Evolutionary conservation across 2,888 invertebrate species (phyloP).

Genomic region (Sarcophaga rosellei): DNA sequence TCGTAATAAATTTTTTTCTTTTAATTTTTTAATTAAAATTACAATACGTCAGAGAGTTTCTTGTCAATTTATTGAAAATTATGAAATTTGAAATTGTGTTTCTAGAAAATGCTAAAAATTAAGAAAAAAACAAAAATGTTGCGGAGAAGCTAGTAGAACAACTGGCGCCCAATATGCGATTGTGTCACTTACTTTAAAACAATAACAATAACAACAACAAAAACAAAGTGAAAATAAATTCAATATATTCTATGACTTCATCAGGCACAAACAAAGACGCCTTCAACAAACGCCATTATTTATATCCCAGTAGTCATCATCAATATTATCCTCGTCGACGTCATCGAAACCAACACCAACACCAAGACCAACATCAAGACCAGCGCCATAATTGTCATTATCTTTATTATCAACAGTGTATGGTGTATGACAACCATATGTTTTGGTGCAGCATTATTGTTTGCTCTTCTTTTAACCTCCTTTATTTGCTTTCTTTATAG

Average conservation of each 20-base stretch:
- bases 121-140: neutral
- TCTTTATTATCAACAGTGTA: slow-evolving; percentile 25
- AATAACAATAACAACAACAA: neutral
- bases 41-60: neutral
- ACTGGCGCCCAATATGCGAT: slow-evolving; percentile 37
- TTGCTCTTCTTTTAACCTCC: slow-evolving; percentile 8
- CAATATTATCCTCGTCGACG: neutral
- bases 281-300: slow-evolving; percentile 18
- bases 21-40: too few species aligned
- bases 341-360: neutral
- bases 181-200: slow-evolving; percentile 14
- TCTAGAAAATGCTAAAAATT: neutral
- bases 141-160: neutral
- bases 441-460: slow-evolving; percentile 36
- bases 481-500: neutral
- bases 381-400: slow-evolving; percentile 1
- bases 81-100: neutral
- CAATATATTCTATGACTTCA: slow-evolving; percentile 50
- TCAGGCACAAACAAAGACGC: slow-evolving; percentile 22
- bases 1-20: too few species aligned
- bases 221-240: slow-evolving; percentile 30
- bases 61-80: neutral
- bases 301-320: neutral
- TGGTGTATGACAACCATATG: slow-evolving; percentile 13
- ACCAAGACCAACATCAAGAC: neutral